Evolutionary conservation across 2,888 invertebrate species (phyloP).

Genomic region (Pachycephus smyrnensis): DNA sequence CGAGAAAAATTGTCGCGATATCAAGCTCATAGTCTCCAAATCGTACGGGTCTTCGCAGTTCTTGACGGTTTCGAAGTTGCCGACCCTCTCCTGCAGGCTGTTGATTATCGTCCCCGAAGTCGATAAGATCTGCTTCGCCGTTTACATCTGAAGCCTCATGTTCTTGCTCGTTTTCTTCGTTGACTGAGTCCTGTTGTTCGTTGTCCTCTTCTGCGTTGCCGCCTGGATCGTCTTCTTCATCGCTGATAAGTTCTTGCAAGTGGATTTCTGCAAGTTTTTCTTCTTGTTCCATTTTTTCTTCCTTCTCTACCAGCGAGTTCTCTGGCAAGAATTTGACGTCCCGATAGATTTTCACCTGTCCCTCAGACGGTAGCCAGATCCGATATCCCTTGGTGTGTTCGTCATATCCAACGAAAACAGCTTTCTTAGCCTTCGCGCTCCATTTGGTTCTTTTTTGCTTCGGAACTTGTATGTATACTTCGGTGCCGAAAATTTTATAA

Average conservation of each 20-base stretch:
- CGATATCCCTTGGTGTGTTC: slow-evolving; percentile 45
- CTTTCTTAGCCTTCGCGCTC: slow-evolving; percentile 28
- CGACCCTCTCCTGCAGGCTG: not conserved
- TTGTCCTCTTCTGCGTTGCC: not conserved
- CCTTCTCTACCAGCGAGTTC: not conserved
- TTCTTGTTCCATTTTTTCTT: not conserved
- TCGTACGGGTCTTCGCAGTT: not conserved
- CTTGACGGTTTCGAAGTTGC: not conserved
- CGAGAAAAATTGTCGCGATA: slow-evolving; percentile 7
- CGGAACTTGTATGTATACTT: slow-evolving; percentile 51
- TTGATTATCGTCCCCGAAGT: not conserved
- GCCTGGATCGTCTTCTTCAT: no score
- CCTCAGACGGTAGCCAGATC: slow-evolving; percentile 34
- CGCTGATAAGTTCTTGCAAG: no score
- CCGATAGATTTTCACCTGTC: slow-evolving; percentile 12
- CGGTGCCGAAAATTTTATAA: slow-evolving; percentile 40
- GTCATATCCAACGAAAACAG: slow-evolving; percentile 48
- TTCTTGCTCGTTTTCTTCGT: not conserved
- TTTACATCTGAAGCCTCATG: no score
- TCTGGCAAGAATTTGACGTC: slow-evolving; percentile 18
- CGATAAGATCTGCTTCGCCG: no score
- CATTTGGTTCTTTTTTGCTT: slow-evolving; percentile 39
- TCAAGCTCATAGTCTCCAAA: slow-evolving; percentile 5
- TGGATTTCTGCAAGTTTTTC: no score
- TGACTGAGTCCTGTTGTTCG: not conserved